Percentiles rank a stretch among this genome's conserved stretches.
Conservation (phyloP, 2,888 invertebrate species). For the Phragmatobia fuliginosa region DNA sequence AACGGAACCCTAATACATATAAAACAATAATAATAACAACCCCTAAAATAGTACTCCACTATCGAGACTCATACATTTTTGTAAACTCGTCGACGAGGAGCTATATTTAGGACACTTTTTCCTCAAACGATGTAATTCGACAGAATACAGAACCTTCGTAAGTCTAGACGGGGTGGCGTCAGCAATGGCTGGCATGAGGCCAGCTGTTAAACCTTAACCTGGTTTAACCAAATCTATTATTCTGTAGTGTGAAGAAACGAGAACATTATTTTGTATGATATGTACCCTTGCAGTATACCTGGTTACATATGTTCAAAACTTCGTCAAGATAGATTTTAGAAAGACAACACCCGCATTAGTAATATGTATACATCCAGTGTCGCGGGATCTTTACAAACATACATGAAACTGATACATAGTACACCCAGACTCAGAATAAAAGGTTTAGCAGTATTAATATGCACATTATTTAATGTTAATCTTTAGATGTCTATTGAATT, state of each 20-base stretch:
- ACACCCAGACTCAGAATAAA: too few species aligned
- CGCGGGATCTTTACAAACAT: too few species aligned
- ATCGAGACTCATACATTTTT: conserved; percentile 27
- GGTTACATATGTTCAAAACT: background rate
- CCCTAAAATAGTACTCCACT: conserved; percentile 4
- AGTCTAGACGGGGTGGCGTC: conserved; percentile 58
- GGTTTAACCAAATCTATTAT: conserved; percentile 35
- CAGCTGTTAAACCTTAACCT: conserved; percentile 58
- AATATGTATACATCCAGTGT: too few species aligned
- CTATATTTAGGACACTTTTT: conserved; percentile 53
- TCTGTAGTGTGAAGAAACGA: background rate
- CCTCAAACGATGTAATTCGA: conserved; percentile 50
- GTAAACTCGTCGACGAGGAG: conserved; percentile 27
- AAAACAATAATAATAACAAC: too few species aligned
- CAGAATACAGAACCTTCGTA: conserved; percentile 54
- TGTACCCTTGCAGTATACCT: background rate
- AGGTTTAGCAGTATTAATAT: background rate
- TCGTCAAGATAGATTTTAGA: too few species aligned
- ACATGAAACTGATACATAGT: too few species aligned
- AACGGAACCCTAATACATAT: too few species aligned
- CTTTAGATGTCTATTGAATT: too few species aligned
- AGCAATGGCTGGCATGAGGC: conserved; percentile 59
- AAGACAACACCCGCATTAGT: too few species aligned
- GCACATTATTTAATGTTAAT: too few species aligned
- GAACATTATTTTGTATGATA: background rate